Conservation (phyloP, 2,888 invertebrate species). For the Eupithecia pulchellata region DNA sequence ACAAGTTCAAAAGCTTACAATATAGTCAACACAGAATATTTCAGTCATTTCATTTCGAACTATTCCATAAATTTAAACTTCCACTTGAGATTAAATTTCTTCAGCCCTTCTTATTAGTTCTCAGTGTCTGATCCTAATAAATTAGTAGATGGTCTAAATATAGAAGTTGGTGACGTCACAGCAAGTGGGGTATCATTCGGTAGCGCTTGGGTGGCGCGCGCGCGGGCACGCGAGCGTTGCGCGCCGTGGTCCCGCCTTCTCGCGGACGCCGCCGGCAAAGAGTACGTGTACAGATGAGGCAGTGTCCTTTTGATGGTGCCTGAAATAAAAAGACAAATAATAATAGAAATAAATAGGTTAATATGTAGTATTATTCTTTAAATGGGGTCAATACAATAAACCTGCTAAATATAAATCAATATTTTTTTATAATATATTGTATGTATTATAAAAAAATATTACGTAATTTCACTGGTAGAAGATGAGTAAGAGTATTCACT, state of each 20-base stretch:
- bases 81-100: not conserved
- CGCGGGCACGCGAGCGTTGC: slow-evolving; percentile 73
- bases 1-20: not conserved
- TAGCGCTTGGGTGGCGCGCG: slow-evolving; percentile 78
- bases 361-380: not conserved
- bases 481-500: too few species aligned
- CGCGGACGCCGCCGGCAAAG: slow-evolving; percentile 59
- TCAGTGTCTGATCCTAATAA: not conserved
- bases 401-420: too few species aligned
- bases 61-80: not conserved
- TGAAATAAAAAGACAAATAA: too few species aligned
- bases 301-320: not conserved
- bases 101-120: not conserved
- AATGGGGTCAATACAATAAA: not conserved
- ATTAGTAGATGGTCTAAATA: not conserved
- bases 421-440: too few species aligned
- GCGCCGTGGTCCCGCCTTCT: slow-evolving; percentile 69
- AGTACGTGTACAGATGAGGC: slow-evolving; percentile 48
- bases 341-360: not conserved
- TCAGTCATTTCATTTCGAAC: not conserved
- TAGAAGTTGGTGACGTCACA: slow-evolving; percentile 3
- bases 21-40: not conserved
- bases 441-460: too few species aligned
- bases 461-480: too few species aligned
- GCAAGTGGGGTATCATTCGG: slow-evolving; percentile 50